These are phyloP conservation scores for Archaeoteleia sp. DNA, from an alignment of 2,888 invertebrate genomes.

Conservation along the genomic window DNA sequence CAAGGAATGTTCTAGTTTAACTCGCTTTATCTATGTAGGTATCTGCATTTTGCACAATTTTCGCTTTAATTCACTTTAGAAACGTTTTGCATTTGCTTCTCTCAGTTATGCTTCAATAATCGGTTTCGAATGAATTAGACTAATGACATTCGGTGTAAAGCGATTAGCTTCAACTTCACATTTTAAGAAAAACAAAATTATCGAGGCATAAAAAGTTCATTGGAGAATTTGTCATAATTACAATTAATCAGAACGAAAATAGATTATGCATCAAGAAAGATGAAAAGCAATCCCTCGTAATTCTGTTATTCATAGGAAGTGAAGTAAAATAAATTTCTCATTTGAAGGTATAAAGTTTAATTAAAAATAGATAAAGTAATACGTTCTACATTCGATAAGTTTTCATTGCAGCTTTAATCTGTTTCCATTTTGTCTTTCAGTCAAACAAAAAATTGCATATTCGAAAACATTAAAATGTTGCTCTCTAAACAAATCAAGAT, in stretches of 20 bases:
- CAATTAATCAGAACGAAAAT: no score
- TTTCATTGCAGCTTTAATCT: constrained; percentile 2
- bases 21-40: background rate
- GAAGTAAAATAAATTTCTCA: no score
- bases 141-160: background rate
- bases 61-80: constrained; percentile 8
- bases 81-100: constrained; percentile 6
- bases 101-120: constrained; percentile 8
- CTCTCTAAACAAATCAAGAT: constrained; percentile 71
- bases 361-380: background rate
- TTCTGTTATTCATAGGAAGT: no score
- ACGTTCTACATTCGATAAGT: background rate
- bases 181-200: no score
- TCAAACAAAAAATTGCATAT: constrained; percentile 5
- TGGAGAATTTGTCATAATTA: no score
- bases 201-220: no score
- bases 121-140: background rate
- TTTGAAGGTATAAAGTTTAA: no score
- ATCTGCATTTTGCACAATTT: constrained; percentile 12
- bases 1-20: background rate
- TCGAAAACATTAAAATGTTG: constrained; percentile 54
- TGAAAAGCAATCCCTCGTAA: no score
- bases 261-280: no score
- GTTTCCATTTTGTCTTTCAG: background rate
- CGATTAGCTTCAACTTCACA: no score